phyloP scores from a whole-genome alignment of 2,113 vertebrate species.

The Rhinoptilus africanus region DNA sequence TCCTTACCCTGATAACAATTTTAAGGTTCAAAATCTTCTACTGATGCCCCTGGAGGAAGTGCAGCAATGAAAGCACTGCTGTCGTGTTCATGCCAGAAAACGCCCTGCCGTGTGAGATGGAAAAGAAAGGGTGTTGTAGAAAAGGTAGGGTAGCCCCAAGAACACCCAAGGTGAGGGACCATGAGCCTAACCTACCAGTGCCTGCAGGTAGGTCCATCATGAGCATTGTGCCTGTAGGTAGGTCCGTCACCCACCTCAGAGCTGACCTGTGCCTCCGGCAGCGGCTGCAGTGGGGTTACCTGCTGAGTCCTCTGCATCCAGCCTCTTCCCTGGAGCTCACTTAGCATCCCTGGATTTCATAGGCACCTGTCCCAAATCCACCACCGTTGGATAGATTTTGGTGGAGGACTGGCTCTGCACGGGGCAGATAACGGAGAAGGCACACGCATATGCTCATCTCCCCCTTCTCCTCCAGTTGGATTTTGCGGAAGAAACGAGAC shows the following conservation, averaged over 20 bases:
- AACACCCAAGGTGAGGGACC: not conserved
- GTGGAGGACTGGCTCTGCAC: not conserved
- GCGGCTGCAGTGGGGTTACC: not conserved
- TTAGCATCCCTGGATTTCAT: not conserved
- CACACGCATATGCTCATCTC: rapidly evolving
- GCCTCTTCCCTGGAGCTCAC: not conserved
- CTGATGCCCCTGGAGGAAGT: not conserved
- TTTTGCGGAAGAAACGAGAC: not conserved
- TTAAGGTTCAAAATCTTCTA: not conserved
- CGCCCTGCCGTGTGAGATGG: not conserved
- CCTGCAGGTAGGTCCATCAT: not conserved
- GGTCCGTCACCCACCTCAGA: rapidly evolving
- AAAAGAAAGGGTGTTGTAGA: not conserved
- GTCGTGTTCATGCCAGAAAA: not conserved
- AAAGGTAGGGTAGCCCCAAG: not conserved
- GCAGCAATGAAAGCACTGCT: not conserved
- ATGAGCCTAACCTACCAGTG: not conserved
- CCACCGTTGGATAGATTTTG: not conserved
- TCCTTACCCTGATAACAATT: not conserved
- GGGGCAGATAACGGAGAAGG: not conserved
- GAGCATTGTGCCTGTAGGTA: not conserved
- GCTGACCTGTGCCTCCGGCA: not conserved
- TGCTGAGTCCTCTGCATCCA: not conserved
- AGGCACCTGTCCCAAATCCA: not conserved
- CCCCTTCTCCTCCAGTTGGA: not conserved